Percentiles rank a stretch among this genome's conserved stretches.
phyloP scores from a whole-genome alignment of 2,113 vertebrate genomes.

The Carassius carassius region DNA sequence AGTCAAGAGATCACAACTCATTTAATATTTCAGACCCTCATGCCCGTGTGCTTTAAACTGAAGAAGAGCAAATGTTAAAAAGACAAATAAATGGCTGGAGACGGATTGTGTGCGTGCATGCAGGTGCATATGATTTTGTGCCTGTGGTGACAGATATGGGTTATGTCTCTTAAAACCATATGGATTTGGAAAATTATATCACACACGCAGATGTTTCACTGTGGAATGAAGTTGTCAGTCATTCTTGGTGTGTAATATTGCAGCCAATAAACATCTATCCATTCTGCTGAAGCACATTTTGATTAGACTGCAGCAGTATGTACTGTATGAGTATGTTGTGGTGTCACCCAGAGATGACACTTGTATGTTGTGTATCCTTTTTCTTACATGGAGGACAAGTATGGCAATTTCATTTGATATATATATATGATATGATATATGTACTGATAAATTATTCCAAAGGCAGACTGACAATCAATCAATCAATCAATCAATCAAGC shows the following conservation, averaged over 20 bases:
- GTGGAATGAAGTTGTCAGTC: conserved; percentile 45
- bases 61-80: conserved; percentile 30
- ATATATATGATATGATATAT: too few species aligned
- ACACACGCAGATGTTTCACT: conserved; percentile 10
- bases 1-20: conserved; percentile 57
- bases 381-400: conserved; percentile 62
- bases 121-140: not conserved
- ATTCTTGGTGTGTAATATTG: conserved; percentile 47
- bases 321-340: conserved; percentile 35
- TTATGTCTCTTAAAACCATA: conserved; percentile 54
- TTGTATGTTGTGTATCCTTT: conserved; percentile 51
- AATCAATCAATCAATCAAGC: too few species aligned
- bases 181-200: conserved; percentile 55
- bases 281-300: conserved; percentile 48
- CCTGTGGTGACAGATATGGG: conserved; percentile 25
- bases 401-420: conserved; percentile 20
- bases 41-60: conserved; percentile 39
- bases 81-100: conserved; percentile 28
- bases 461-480: too few species aligned
- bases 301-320: conserved; percentile 48
- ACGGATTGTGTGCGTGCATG: not conserved
- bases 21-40: conserved; percentile 67
- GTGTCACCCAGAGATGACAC: conserved; percentile 57
- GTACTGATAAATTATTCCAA: too few species aligned
- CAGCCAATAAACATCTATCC: conserved; percentile 61